phyloP scores from a whole-genome alignment of 2,113 vertebrate species.

The Saguinus midas region DNA sequence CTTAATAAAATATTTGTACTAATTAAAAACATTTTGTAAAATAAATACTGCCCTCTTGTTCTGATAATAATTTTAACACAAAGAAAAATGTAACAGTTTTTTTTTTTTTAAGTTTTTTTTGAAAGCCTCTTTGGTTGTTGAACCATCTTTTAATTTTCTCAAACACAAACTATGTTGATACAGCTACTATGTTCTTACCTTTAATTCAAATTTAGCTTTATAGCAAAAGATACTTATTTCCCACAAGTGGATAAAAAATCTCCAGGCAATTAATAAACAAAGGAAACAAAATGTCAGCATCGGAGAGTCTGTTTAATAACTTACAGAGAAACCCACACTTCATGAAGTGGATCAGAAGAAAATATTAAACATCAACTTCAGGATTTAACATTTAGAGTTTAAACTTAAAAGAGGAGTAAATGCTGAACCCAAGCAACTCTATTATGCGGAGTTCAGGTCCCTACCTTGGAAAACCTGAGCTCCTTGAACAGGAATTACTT shows the following conservation, averaged over 20 bases:
- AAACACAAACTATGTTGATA: neutral
- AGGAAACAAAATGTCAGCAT: neutral
- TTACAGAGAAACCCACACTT: neutral
- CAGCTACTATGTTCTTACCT: neutral
- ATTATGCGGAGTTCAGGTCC: neutral
- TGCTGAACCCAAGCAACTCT: neutral
- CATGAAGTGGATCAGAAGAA: neutral
- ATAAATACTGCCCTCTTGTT: neutral
- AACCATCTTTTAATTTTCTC: neutral
- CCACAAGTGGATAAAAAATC: neutral
- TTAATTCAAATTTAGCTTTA: conserved; percentile 21
- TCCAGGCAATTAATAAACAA: neutral
- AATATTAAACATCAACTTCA: neutral
- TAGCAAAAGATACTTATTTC: neutral
- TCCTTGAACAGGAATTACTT: neutral
- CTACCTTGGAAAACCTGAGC: neutral
- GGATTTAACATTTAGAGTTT: neutral
- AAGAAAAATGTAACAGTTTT: neutral
- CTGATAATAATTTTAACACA: neutral
- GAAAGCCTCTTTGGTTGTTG: neutral
- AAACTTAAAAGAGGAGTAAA: neutral
- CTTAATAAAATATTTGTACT: neutral
- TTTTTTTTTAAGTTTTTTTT: neutral
- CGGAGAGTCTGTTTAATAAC: neutral
- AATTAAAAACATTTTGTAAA: neutral